phyloP scores from a whole-genome alignment of 53 echinoderm and acorn worm genomes.

The Arbacia lixula region DNA sequence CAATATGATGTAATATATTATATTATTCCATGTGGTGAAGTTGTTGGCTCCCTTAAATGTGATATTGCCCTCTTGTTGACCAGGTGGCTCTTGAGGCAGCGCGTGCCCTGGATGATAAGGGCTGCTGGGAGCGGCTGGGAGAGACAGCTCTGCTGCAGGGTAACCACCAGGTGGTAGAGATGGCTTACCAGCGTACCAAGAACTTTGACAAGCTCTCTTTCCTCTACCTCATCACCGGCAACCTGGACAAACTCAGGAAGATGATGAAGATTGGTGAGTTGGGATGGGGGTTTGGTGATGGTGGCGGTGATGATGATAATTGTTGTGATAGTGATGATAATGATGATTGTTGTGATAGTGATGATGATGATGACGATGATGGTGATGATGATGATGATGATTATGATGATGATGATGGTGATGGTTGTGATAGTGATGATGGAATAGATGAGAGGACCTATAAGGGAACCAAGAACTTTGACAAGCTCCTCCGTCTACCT shows the following conservation, averaged over 20 bases:
- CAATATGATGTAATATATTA: too few relatives aligned
- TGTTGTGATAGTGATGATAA: not conserved
- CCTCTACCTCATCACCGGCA: constrained; percentile 99
- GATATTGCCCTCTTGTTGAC: too few relatives aligned
- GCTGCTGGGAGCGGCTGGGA: constrained; percentile 98
- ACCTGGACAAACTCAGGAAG: constrained; percentile 97
- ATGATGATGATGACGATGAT: not conserved
- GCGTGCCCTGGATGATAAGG: constrained; percentile 92
- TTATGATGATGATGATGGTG: too few relatives aligned
- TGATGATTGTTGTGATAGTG: too few relatives aligned
- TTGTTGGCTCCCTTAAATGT: too few relatives aligned
- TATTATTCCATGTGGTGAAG: too few relatives aligned
- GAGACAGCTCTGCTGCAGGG: constrained; percentile 98
- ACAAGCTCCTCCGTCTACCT: constrained; percentile 99
- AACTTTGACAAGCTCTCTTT: constrained; percentile 99
- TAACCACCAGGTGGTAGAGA: constrained; percentile 99
- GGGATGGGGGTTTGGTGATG: not conserved
- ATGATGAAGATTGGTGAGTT: constrained; percentile 99
- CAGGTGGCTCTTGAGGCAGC: constrained; percentile 95
- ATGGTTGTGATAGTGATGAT: constrained; percentile 68
- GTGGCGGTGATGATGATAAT: not conserved
- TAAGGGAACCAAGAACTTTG: constrained; percentile 99
- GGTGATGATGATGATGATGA: too few relatives aligned
- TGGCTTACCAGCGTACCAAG: constrained; percentile 99
- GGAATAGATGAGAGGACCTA: constrained; percentile 99